These are phyloP conservation scores for Xenopus laevis DNA, from an alignment of 2,113 vertebrate species.

Conservation along the genomic window DNA sequence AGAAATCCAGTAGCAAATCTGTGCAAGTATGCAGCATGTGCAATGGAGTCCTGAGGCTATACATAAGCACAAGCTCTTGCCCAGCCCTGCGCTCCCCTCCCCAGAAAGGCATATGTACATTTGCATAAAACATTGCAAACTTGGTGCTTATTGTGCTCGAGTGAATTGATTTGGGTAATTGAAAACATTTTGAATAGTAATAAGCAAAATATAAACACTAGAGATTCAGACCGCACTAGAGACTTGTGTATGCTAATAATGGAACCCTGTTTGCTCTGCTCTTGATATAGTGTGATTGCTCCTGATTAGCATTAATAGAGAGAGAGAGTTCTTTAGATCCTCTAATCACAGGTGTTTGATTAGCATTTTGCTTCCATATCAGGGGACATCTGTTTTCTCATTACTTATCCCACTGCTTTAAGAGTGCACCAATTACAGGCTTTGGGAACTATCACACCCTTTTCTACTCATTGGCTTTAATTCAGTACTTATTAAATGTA, in stretches of 20 bases:
- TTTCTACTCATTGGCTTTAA: slow-evolving; percentile 33
- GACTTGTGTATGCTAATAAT: slow-evolving; percentile 32
- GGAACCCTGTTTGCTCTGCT: slow-evolving; percentile 41
- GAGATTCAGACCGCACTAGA: slow-evolving; percentile 29
- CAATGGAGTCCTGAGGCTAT: background rate
- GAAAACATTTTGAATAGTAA: slow-evolving; percentile 44
- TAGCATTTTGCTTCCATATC: slow-evolving; percentile 40
- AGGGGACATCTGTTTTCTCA: slow-evolving; percentile 38
- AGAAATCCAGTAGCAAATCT: no score
- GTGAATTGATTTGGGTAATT: slow-evolving; percentile 41
- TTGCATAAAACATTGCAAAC: slow-evolving; percentile 17
- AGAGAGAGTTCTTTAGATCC: slow-evolving; percentile 32
- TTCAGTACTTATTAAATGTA: slow-evolving; percentile 36
- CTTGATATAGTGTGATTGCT: slow-evolving; percentile 40
- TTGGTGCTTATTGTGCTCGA: slow-evolving; percentile 28
- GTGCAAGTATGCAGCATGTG: slow-evolving; percentile 7
- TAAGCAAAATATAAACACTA: slow-evolving; percentile 43
- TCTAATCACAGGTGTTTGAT: slow-evolving; percentile 43
- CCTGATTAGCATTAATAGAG: slow-evolving; percentile 43
- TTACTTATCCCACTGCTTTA: slow-evolving; percentile 20
- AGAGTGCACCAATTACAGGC: slow-evolving; percentile 33
- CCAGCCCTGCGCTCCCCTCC: background rate
- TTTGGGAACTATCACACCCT: slow-evolving; percentile 28
- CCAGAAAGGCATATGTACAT: slow-evolving; percentile 8
- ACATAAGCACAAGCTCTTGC: background rate